Base-by-base conservation (phyloP, 1,140 invertebrate genomes). In the Pteromalus puparum region DNA sequence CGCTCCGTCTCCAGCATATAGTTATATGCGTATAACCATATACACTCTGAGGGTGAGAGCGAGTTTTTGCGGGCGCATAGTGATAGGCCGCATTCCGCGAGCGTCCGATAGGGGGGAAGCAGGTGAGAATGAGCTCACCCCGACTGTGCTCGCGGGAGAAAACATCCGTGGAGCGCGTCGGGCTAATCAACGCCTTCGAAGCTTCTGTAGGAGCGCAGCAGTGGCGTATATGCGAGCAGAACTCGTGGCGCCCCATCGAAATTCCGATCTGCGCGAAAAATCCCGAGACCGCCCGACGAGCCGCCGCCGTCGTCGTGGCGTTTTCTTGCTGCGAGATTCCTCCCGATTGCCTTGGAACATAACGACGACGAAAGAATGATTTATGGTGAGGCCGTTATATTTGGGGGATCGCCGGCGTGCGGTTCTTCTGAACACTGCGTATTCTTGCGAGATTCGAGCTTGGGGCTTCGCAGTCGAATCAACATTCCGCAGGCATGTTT, bases 111-210 rank as follows among this genome's bases (percentile, higher is more conserved):
- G 53, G 53, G 53, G 18, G 21, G 18, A 5, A 21, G 21, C 34
- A 83, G 87, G 88, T 86, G 88, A 88, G 89, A 90, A 89, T 85
- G 87, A 89, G 87, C 81, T 85, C 38, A n/a, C 24, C 28, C 5
- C 86, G 86, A 76, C 24, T 70, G 77, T 82, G 85, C 86, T 73
- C 84, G 83, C 77, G 86, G 82, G 89, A 90, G 90, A 89, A 92
- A 91, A 92, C 90, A 92, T 91, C 87, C 87, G 83, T 85, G 90
- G 90, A 91, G 85, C 89, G 91, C 88, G 88, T 87, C 79, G 88
- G 84, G 26, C 91, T 91, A 91, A 92, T 92, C 90, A 92, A 92
- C 91, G 90, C 92, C 91, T 81, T 90, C 74, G 83, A 79, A 82
- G 87, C 85, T 85, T 86, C 82, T 83, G 38, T 9, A 9, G 38